Evolutionary conservation across 2,797 vertebrate species (phyloP).

Genomic region (Fistularia tabacaria): DNA sequence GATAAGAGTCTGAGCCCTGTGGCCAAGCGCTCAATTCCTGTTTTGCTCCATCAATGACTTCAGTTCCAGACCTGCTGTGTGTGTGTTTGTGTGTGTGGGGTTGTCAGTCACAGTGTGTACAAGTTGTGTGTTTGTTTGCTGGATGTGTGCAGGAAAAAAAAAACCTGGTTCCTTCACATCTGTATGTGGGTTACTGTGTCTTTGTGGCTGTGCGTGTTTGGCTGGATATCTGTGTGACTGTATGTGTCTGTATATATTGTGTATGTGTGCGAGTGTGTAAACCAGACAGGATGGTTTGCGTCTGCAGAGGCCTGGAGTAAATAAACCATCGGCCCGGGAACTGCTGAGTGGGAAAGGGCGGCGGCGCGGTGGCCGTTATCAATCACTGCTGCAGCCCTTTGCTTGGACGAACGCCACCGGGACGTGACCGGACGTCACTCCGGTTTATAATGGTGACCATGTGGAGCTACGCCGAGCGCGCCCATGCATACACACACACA

Average conservation of each 20-base stretch:
- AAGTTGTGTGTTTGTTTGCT: conserved; percentile 1
- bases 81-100: conserved; percentile 10
- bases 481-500: conserved; percentile 30
- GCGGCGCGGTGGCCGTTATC: conserved; percentile 61
- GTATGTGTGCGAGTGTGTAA: conserved; percentile 53
- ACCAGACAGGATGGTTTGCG: conserved; percentile 63
- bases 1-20: conserved; percentile 34
- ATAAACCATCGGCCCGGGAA: conserved; percentile 67
- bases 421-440: conserved; percentile 61
- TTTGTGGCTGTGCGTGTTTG: conserved; percentile 44
- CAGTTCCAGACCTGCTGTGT: conserved; percentile 8
- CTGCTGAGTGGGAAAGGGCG: conserved; percentile 52
- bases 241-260: conserved; percentile 48
- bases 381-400: conserved; percentile 57
- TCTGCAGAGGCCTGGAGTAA: conserved; percentile 64
- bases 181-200: conserved; percentile 45
- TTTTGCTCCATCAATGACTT: conserved; percentile 34
- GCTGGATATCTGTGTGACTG: conserved; percentile 38
- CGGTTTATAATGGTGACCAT: conserved; percentile 73
- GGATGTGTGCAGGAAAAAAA: conserved; percentile 13
- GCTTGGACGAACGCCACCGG: conserved; percentile 51
- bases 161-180: conserved; percentile 31
- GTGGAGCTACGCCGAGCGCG: conserved; percentile 55
- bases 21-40: conserved; percentile 35
- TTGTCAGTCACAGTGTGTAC: not conserved